These are phyloP conservation scores for Cichladusa arquata DNA, from an alignment of 2,113 vertebrate species.

Conservation along the genomic window DNA sequence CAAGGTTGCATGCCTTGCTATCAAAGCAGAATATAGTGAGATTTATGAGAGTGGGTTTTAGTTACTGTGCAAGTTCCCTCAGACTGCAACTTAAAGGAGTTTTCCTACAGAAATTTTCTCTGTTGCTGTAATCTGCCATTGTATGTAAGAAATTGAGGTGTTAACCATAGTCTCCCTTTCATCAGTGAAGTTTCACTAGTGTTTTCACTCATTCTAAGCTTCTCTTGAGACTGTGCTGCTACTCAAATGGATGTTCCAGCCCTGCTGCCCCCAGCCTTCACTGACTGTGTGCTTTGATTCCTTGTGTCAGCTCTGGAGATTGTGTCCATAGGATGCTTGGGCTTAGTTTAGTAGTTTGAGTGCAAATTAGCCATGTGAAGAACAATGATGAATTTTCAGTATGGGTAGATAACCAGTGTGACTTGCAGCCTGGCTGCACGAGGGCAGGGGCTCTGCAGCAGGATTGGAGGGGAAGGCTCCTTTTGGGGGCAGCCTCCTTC, in stretches of 20 bases:
- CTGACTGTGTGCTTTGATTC: neutral
- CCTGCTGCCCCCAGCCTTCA: neutral
- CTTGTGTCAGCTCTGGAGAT: neutral
- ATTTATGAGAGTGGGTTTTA: neutral
- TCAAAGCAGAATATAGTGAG: neutral
- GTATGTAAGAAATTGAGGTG: neutral
- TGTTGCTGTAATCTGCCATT: neutral
- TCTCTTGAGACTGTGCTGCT: neutral
- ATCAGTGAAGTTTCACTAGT: neutral
- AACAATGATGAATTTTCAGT: neutral
- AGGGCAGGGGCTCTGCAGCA: neutral
- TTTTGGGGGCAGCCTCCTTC: neutral
- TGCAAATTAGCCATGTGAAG: neutral
- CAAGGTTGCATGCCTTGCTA: neutral
- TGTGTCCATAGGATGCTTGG: neutral
- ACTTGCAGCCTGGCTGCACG: neutral
- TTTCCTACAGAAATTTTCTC: neutral
- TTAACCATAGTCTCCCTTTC: neutral
- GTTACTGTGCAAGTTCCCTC: neutral
- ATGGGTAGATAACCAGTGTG: neutral
- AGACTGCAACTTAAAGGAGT: neutral
- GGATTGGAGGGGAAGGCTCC: neutral
- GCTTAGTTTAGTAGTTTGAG: neutral
- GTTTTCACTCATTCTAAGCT: neutral
- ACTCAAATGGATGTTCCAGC: neutral